Evolutionary conservation across 2,888 invertebrate genomes (phyloP).

Genomic region (Ganaspis brasiliensis): DNA sequence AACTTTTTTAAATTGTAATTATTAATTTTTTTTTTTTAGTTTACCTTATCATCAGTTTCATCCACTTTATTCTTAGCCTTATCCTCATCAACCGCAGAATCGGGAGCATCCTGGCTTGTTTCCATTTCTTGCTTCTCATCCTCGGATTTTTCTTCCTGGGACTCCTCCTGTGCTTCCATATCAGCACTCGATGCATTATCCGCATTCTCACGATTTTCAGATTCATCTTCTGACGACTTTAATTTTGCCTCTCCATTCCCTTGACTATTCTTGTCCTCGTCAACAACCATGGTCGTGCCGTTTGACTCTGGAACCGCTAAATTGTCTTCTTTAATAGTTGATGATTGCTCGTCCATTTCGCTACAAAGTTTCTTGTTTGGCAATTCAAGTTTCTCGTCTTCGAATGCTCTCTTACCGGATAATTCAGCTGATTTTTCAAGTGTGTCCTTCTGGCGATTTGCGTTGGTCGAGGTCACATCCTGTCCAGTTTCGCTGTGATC

Average conservation of each 20-base stretch:
- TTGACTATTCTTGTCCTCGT: constrained; percentile 49
- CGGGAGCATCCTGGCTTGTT: constrained; percentile 55
- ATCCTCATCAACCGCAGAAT: constrained; percentile 46
- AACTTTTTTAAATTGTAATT: background rate
- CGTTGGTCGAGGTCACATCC: constrained; percentile 54
- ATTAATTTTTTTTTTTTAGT: background rate
- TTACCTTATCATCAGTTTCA: constrained; percentile 44
- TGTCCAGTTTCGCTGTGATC: constrained; percentile 66
- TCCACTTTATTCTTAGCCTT: constrained; percentile 44
- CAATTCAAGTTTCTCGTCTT: constrained; percentile 60
- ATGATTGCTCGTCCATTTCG: constrained; percentile 32
- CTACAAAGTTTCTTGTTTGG: constrained; percentile 60
- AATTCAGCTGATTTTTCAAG: constrained; percentile 47
- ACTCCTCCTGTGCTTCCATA: constrained; percentile 44
- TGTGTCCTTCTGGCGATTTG: constrained; percentile 47
- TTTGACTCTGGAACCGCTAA: constrained; percentile 50
- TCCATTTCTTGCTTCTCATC: constrained; percentile 47
- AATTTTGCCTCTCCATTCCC: constrained; percentile 22
- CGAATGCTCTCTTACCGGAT: constrained; percentile 65
- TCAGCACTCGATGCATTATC: constrained; percentile 38
- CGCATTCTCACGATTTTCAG: constrained; percentile 45
- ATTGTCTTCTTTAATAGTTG: constrained; percentile 45
- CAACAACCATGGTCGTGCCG: constrained; percentile 38
- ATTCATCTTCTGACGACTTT: constrained; percentile 41
- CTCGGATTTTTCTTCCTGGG: constrained; percentile 26